Conservation (phyloP, 1,140 invertebrate species). For the Littorina saxatilis region DNA sequence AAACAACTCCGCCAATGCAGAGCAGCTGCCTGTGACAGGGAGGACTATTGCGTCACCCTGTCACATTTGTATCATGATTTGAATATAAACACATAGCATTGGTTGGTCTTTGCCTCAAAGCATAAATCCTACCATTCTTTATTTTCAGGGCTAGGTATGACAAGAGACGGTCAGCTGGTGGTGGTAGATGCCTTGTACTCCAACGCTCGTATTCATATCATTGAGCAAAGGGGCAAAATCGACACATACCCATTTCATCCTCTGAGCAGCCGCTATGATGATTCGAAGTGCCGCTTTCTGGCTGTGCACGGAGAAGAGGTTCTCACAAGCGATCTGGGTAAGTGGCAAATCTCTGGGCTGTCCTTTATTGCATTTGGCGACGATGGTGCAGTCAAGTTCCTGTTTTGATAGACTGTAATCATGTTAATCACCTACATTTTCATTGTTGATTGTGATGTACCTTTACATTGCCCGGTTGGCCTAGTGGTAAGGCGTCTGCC, state of each 20-base stretch:
- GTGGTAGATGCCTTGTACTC: constrained; percentile 46
- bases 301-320: constrained; percentile 41
- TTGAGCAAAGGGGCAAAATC: constrained; percentile 43
- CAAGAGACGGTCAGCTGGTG: constrained; percentile 45
- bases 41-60: too few species aligned
- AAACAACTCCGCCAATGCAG: too few species aligned
- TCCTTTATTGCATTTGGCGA: too few species aligned
- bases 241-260: constrained; percentile 31
- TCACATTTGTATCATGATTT: too few species aligned
- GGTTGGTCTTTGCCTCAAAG: too few species aligned
- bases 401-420: neutral
- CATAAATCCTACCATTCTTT: too few species aligned
- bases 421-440: neutral
- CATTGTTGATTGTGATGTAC: too few species aligned
- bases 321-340: constrained; percentile 61
- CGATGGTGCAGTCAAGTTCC: neutral
- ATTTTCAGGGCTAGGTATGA: constrained; percentile 56
- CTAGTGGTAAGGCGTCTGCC: too few species aligned
- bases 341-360: neutral
- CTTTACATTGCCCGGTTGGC: too few species aligned
- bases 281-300: constrained; percentile 55
- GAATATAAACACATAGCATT: too few species aligned
- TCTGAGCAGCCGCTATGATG: constrained; percentile 15
- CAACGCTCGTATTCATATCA: constrained; percentile 37
- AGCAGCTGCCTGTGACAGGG: too few species aligned